Base-by-base conservation (phyloP, 2,888 invertebrate genomes). In the Agonopterix alstromeriana region DNA sequence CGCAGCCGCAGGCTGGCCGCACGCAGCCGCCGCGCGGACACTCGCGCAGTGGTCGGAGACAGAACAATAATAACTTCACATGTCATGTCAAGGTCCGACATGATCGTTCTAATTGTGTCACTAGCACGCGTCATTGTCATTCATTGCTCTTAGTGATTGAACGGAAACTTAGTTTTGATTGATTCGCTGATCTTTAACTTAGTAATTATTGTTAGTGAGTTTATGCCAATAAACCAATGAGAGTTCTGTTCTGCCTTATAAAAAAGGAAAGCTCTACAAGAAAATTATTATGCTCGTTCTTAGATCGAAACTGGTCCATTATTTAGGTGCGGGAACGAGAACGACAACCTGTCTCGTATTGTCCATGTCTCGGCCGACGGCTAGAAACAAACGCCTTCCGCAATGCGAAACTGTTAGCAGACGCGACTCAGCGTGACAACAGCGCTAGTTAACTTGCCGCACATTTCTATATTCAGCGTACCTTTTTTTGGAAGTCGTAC, bases 1-100 rank as follows among this genome's bases (percentile, higher is more conserved):
- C n/a, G 47, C 43, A 43, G 48, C 51, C 45, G 46, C 46, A 40
- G 44, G 41, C 45, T 45, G 38, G 41, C 7, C 14, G 45, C 51
- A 17, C 42, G 14, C 55, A 54, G 55, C 54, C 52, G 53, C 14
- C 48, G 51, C 55, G 53, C 60, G 57, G 7, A 27, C 27, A 27
- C 27, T 27, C 27, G 27, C 27, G 27, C 27, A 27, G 27, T 27
- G 27, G 58, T 61, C 57, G 55, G 50, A 51, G 46, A 53, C 66
- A 65, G 70, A 69, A 74, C 71, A 73, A 72, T 75, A 70, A 73
- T 76, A 74, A 71, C 70, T 69, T 58, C 60, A 58, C 65, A 51
- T 63, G 65, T 65, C 68, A 67, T 71, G 67, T 73, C 73, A 70
- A 68, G 67, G 66, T 64, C 65, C 60, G 56, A 57, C 65, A 58